Evolutionary conservation across 2,797 vertebrate genomes (phyloP), one percentile per base, ranked within the genome.

Genomic region (Onychomys arenicola): DNA sequence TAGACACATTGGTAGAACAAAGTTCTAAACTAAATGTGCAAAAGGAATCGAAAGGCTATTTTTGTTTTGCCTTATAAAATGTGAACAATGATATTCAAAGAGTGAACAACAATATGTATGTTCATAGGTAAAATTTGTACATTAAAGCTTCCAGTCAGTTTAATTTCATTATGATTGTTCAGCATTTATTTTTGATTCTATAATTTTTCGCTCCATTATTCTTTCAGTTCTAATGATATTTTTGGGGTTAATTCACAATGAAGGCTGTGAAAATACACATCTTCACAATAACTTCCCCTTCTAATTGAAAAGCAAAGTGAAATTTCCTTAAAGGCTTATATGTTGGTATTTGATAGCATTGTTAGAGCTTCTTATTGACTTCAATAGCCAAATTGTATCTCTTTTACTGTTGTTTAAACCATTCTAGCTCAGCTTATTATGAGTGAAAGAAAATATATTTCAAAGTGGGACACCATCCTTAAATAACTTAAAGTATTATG

Each of bases 301-400:
- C 49, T 69, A 67, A 67, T 82, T 82, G 86, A 96, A 81, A 95
- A 89, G 67, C 89, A 78, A 86, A 87, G 46, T 46, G 40, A 14
- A 12, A 43, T 71, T n/a, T 14, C 34, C 25, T 81, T 73, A 85
- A 65, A 90, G 73, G 34, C 16, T 5, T 87, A 2, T 3, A 82
- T 63, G 61, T 6, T 69, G 19, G 4, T 25, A 25, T 49, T 85
- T 65, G 52, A 34, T 73, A 52, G 40, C 1, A 0, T 8, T 21
- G 4, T 4, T 76, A 29, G 27, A 46, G 23, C 19, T 67, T 34
- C 34, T 55, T 67, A 61, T 2, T 83, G 65, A 59, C n/a, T 65
- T 89, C n/a, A 67, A 27, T 3, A 37, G 55, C 14, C n/a, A 87
- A 78, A 11, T 32, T 6, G 7, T 23, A 80, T 43, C 19, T 83